Conservation (phyloP, 1,140 invertebrate species). For the Matsumurasca onukii region DNA sequence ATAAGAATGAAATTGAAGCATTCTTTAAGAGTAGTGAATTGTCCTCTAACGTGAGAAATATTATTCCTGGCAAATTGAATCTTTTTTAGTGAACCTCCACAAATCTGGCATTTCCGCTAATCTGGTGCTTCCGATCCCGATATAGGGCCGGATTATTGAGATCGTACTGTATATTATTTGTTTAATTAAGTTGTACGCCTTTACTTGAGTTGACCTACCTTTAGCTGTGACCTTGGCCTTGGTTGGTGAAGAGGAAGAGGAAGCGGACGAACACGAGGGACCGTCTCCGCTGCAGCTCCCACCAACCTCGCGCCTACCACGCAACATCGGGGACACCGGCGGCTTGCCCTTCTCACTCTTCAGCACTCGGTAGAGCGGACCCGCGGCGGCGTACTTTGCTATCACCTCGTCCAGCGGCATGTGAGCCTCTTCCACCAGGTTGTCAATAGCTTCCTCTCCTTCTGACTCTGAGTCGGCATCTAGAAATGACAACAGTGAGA, state of each 20-base stretch:
- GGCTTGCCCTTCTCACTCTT: constrained; percentile 35
- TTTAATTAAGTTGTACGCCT: too few species aligned
- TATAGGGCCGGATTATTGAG: too few species aligned
- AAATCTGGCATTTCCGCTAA: too few species aligned
- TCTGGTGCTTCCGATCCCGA: too few species aligned
- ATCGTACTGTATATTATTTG: not conserved
- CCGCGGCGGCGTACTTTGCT: constrained; percentile 55
- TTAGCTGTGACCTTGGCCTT: too few species aligned
- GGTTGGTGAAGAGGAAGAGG: constrained; percentile 10
- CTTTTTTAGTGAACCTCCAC: too few species aligned
- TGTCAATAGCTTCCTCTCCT: constrained; percentile 63
- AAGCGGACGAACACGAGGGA: not conserved
- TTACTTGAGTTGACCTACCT: too few species aligned
- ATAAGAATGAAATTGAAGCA: too few species aligned
- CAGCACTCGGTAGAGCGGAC: not conserved
- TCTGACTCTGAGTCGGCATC: constrained; percentile 31
- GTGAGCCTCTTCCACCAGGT: constrained; percentile 76
- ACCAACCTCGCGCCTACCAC: constrained; percentile 38
- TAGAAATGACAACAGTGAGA: constrained; percentile 12
- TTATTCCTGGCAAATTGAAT: too few species aligned
- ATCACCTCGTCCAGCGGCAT: constrained; percentile 81
- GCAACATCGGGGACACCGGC: constrained; percentile 50
- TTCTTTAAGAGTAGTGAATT: too few species aligned
- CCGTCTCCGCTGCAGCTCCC: constrained; percentile 11
- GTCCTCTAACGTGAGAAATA: too few species aligned